Percentiles rank a stretch among this genome's conserved stretches.
Conservation (phyloP, 2,113 vertebrate species). For the Marmota flaviventris region DNA sequence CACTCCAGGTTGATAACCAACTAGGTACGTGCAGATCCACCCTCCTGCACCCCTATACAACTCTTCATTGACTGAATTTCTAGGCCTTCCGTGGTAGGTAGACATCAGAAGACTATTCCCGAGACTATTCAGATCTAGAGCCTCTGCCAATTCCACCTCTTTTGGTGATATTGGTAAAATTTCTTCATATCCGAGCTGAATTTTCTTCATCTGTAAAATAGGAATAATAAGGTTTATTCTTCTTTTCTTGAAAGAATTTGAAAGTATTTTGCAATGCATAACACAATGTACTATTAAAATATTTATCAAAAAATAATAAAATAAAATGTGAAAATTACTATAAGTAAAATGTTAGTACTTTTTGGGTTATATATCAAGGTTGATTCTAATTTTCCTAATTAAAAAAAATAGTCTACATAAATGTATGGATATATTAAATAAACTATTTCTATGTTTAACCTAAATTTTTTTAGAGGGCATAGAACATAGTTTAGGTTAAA, state of each 20-base stretch:
- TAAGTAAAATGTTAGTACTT: neutral
- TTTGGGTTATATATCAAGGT: neutral
- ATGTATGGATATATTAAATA: neutral
- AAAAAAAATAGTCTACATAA: neutral
- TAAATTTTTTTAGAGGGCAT: neutral
- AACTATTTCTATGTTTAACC: neutral
- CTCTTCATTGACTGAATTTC: neutral
- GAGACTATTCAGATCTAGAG: neutral
- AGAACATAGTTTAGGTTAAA: neutral
- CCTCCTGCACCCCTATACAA: accelerated
- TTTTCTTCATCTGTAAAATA: neutral
- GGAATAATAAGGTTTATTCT: neutral
- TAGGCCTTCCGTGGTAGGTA: neutral
- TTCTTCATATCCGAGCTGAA: neutral
- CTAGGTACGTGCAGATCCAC: neutral
- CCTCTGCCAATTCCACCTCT: neutral
- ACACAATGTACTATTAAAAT: accelerated
- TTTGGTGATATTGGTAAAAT: neutral
- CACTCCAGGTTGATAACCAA: neutral
- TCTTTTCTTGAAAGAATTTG: neutral
- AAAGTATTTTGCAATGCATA: neutral
- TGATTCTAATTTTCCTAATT: neutral
- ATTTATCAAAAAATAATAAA: neutral
- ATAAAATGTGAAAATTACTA: neutral
- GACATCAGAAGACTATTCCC: neutral